Conservation (phyloP, 2,113 vertebrate species). For the Oreocharis arfaki region DNA sequence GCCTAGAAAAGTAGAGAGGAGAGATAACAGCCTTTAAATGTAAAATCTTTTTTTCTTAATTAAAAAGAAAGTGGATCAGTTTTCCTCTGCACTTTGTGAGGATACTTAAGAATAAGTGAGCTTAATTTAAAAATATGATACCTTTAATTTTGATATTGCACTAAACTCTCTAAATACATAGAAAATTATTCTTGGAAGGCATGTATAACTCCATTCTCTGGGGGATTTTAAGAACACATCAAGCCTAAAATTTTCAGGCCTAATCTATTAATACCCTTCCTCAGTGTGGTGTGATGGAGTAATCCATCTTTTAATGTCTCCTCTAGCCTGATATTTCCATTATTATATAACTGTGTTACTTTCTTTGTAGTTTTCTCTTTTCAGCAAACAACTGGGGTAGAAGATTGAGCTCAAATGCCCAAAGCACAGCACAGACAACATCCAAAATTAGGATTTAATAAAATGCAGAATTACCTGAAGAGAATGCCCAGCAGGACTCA, state of each 20-base stretch:
- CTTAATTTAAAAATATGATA: not conserved
- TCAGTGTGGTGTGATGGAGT: not conserved
- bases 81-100: not conserved
- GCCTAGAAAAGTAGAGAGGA: not conserved
- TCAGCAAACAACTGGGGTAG: not conserved
- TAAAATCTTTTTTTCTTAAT: not conserved
- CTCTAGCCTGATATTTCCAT: not conserved
- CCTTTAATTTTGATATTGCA: not conserved
- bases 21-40: not conserved
- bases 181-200: not conserved
- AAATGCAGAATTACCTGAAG: slow-evolving; percentile 83
- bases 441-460: not conserved
- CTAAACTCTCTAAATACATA: not conserved
- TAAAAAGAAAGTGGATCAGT: not conserved
- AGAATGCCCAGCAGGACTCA: slow-evolving; percentile 94
- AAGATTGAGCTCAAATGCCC: not conserved
- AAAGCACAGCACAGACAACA: not conserved
- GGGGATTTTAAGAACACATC: not conserved
- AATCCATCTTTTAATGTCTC: not conserved
- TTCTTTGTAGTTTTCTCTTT: not conserved
- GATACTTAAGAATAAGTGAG: not conserved
- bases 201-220: not conserved
- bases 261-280: not conserved
- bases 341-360: not conserved
- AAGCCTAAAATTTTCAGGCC: not conserved